Evolutionary conservation across 1,140 invertebrate genomes (phyloP).

Genomic region (Zaprionus kolodkinae): DNA sequence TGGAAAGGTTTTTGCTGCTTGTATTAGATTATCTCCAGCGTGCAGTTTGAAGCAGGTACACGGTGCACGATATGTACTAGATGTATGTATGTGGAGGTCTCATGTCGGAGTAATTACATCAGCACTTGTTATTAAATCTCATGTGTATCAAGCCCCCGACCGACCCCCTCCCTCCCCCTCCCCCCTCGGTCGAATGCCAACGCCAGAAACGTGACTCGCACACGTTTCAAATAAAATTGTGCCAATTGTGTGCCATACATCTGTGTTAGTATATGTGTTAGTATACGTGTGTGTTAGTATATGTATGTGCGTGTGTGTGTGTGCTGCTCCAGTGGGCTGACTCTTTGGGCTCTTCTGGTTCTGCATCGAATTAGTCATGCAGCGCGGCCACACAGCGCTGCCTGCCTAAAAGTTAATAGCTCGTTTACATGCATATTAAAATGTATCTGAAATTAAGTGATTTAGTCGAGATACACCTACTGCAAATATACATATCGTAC

Average conservation of each 20-base stretch:
- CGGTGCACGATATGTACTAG: constrained; percentile 6
- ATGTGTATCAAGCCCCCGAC: constrained; percentile 57
- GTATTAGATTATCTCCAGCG: constrained; percentile 54
- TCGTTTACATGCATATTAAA: constrained; percentile 10
- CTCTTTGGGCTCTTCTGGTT: not conserved
- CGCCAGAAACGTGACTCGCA: constrained; percentile 38
- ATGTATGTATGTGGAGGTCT: constrained; percentile 28
- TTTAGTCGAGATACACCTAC: constrained; percentile 5
- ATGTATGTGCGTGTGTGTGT: not conserved
- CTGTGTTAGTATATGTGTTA: not conserved
- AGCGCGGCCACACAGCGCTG: constrained; percentile 6
- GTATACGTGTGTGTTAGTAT: not conserved
- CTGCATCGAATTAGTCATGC: constrained; percentile 31
- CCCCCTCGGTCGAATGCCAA: not conserved
- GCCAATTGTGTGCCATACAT: constrained; percentile 25
- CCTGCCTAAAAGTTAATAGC: constrained; percentile 14
- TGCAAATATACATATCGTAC: not conserved
- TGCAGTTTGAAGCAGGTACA: constrained; percentile 42
- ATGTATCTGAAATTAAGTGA: constrained; percentile 6
- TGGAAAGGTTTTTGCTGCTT: not conserved
- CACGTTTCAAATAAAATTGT: constrained; percentile 55
- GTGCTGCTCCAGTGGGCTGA: constrained; percentile 11
- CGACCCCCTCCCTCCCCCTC: not conserved
- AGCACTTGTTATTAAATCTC: constrained; percentile 64
- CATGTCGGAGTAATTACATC: constrained; percentile 64